Evolutionary conservation across 2,888 invertebrate species (phyloP).

Genomic region (Nephrocerus scutellatus): DNA sequence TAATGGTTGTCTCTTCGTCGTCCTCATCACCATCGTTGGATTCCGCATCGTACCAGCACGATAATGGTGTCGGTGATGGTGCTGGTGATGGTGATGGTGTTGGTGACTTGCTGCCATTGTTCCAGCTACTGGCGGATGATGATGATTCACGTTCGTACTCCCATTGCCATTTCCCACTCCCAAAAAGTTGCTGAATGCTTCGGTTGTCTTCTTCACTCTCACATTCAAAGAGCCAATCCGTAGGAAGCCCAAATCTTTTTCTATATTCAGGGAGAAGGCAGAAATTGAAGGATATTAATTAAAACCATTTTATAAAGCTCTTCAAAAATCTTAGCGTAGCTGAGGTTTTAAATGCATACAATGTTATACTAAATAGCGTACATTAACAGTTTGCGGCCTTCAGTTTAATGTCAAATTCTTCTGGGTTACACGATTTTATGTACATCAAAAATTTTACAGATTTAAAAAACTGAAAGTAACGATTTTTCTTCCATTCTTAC

Average conservation of each 20-base stretch:
- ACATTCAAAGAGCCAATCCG: conserved; percentile 89
- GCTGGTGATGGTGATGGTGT: conserved; percentile 50
- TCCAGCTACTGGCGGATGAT: conserved; percentile 18
- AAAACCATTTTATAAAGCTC: no score
- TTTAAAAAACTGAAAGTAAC: no score
- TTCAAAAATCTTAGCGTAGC: no score
- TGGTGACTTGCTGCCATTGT: conserved; percentile 39
- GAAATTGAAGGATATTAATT: not conserved
- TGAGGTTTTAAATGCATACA: no score
- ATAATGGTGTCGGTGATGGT: conserved; percentile 46
- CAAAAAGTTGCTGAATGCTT: conserved; percentile 84
- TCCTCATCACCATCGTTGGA: conserved; percentile 40
- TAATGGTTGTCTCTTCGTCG: conserved; percentile 33
- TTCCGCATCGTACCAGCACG: conserved; percentile 24
- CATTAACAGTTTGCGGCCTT: no score
- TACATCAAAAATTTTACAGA: no score
- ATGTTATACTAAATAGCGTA: no score
- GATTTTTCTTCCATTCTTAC: no score
- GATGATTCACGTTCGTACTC: conserved; percentile 43
- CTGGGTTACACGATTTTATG: no score
- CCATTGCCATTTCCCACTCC: conserved; percentile 61
- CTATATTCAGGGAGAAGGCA: conserved; percentile 46
- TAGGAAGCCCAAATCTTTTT: conserved; percentile 83
- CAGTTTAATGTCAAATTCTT: no score
- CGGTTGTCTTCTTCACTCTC: conserved; percentile 85